Evolutionary conservation across 2,797 vertebrate genomes (phyloP).

Genomic region (Etheostoma perlongum): DNA sequence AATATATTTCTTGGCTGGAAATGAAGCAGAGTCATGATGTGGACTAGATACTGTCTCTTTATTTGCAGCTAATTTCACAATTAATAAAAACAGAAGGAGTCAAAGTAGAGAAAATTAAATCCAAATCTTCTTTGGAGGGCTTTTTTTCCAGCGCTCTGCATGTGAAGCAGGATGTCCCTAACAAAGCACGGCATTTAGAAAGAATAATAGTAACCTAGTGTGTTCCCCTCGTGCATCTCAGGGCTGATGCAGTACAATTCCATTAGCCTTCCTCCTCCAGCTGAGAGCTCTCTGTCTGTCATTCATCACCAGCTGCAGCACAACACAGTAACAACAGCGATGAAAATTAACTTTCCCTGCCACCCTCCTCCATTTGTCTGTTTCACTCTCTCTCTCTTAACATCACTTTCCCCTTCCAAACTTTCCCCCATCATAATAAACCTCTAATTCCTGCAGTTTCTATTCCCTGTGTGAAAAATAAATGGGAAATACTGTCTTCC

Average conservation of each 20-base stretch:
- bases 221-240: conserved; percentile 65
- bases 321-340: conserved; percentile 70
- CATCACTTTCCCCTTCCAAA: conserved; percentile 28
- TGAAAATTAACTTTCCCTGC: conserved; percentile 75
- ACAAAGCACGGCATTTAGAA: conserved; percentile 73
- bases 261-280: conserved; percentile 79
- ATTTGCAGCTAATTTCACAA: conserved; percentile 42
- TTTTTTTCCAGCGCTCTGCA: conserved; percentile 28
- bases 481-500: conserved; percentile 73
- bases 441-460: conserved; percentile 80
- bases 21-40: conserved; percentile 18
- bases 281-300: conserved; percentile 78
- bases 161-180: conserved; percentile 70
- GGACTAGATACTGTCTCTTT: not conserved
- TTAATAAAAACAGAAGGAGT: conserved; percentile 51
- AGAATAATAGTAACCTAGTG: conserved; percentile 70
- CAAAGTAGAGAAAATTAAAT: conserved; percentile 39
- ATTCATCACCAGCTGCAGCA: conserved; percentile 82
- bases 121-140: conserved; percentile 32
- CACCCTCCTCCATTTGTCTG: conserved; percentile 41
- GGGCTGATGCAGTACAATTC: conserved; percentile 77
- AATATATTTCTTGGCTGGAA: conserved; percentile 15
- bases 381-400: conserved; percentile 25
- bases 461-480: conserved; percentile 72
- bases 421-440: conserved; percentile 79